Percentiles rank a stretch among this genome's conserved stretches.
phyloP scores from a whole-genome alignment of 2,113 vertebrate species.

The Cariama cristata region DNA sequence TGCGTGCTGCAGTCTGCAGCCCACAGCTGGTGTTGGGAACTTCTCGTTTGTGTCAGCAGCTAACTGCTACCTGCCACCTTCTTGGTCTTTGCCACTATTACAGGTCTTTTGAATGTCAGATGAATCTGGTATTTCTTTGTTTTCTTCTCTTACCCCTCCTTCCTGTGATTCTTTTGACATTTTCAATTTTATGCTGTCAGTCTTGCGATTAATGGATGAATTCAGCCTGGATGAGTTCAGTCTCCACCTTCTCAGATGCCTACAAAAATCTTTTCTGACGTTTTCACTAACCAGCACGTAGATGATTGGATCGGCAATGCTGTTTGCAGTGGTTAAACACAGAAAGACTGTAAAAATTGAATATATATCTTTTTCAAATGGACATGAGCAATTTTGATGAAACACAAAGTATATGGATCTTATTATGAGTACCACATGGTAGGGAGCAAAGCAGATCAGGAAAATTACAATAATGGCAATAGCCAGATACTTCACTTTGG shows the following conservation, averaged over 20 bases:
- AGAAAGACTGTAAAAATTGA: constrained; percentile 74
- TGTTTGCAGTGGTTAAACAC: constrained; percentile 84
- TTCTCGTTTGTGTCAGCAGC: background rate
- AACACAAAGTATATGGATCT: constrained; percentile 73
- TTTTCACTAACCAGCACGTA: constrained; percentile 84
- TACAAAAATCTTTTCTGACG: constrained; percentile 75
- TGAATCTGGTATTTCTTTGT: background rate
- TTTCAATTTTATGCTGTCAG: background rate
- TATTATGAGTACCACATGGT: constrained; percentile 83
- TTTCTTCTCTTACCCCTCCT: background rate
- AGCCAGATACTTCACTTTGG: constrained; percentile 75
- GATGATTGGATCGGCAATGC: constrained; percentile 85
- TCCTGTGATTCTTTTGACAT: constrained; percentile 25
- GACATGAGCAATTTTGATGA: constrained; percentile 32
- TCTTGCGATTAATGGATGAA: background rate
- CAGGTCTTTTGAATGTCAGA: background rate
- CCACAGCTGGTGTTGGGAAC: background rate
- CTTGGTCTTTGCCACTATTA: background rate
- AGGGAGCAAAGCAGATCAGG: constrained; percentile 87
- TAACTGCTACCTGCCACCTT: background rate
- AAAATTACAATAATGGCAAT: constrained; percentile 82
- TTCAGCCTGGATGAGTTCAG: background rate
- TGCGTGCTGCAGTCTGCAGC: background rate
- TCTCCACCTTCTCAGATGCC: constrained; percentile 39
- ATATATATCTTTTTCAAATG: constrained; percentile 76